Base-by-base conservation (phyloP, 2,113 vertebrate species). In the Circaetus cinerascens region DNA sequence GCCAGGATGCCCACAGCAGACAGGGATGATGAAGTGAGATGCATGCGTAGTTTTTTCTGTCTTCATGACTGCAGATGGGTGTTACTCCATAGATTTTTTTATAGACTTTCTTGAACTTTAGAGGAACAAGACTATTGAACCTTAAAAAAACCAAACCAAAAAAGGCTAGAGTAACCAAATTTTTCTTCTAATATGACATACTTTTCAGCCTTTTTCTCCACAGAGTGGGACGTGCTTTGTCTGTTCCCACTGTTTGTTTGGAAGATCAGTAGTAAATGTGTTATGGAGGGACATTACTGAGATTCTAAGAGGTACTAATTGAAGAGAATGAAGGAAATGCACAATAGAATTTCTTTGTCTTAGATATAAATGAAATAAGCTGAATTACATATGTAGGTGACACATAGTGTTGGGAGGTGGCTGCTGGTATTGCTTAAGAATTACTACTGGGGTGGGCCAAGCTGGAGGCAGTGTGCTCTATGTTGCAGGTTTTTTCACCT, bases 1-100 rank as follows among this genome's bases (percentile, higher is more conserved):
- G 84, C 93, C 95, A 95, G 86, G 25, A 20, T 93, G 93, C 26
- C 64, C 36, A 6, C 36, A 66, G 69, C 82, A 40, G 53, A 62
- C 29, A 17, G 63, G 34, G 62, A 32, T 40, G 73, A 36, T 43
- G 57, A 62, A 88, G 26, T 57, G 60, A 75, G 38, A 63, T 32
- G 2, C 91, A 25, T 41, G 11, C 0, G 0, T 53, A 15, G 13
- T 36, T 88, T 86, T 19, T 77, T 62, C 50, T 76, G 57, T 32
- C 79, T 45, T 40, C 19, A 7, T 90, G 62, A n/a, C 63, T 78
- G 55, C 1, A 9, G 5, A 48, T 72, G 51, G 34, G 40, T 68
- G 57, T 88, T 62, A 66, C 57, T 86, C 38, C 46, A 10, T 36
- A 57, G 62, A 41, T 34, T 56, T 84, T 43, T 83, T 71, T 45